These are phyloP conservation scores for Diadumene lineata DNA, from an alignment of 92 coral and sea anemone genomes.

Conservation along the genomic window DNA sequence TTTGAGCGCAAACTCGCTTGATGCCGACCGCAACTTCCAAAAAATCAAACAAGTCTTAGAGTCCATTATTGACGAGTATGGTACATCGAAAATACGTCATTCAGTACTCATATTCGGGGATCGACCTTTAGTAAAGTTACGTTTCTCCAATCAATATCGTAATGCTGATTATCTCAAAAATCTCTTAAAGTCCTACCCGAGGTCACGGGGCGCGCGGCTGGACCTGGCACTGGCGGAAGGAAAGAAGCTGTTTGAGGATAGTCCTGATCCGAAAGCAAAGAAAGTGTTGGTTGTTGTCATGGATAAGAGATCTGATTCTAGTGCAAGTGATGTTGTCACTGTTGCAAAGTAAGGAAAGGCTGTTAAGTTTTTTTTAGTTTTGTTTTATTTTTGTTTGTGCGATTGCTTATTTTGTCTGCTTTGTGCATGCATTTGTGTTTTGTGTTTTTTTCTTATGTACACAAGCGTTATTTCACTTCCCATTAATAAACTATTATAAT, in stretches of 20 bases:
- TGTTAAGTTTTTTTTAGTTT: too few species aligned
- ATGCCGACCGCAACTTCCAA: slow-evolving; percentile 53
- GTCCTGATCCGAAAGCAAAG: slow-evolving; percentile 44
- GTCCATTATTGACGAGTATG: slow-evolving; percentile 56
- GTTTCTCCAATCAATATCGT: background rate
- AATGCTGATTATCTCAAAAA: slow-evolving; percentile 21
- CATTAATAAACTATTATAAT: too few species aligned
- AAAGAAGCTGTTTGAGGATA: slow-evolving; percentile 24
- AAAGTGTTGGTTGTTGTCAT: slow-evolving; percentile 27
- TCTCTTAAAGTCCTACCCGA: slow-evolving; percentile 18
- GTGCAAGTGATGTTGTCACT: background rate
- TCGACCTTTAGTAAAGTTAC: slow-evolving; percentile 10
- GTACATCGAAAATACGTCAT: slow-evolving; percentile 45
- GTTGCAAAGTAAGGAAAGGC: slow-evolving; percentile 37
- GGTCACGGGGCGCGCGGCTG: slow-evolving; percentile 43
- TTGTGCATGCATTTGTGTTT: too few species aligned
- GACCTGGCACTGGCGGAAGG: slow-evolving; percentile 30
- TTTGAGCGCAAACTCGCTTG: slow-evolving; percentile 55
- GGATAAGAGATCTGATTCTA: slow-evolving; percentile 25
- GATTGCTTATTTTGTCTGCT: too few species aligned
- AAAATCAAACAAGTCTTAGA: slow-evolving; percentile 48
- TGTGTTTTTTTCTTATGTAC: too few species aligned
- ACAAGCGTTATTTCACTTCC: too few species aligned
- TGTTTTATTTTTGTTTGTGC: too few species aligned
- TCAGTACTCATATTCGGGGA: slow-evolving; percentile 48